Evolutionary conservation across 2,113 vertebrate genomes (phyloP), one percentile per base, ranked within the genome.

Genomic region (Myrmecobius fasciatus): DNA sequence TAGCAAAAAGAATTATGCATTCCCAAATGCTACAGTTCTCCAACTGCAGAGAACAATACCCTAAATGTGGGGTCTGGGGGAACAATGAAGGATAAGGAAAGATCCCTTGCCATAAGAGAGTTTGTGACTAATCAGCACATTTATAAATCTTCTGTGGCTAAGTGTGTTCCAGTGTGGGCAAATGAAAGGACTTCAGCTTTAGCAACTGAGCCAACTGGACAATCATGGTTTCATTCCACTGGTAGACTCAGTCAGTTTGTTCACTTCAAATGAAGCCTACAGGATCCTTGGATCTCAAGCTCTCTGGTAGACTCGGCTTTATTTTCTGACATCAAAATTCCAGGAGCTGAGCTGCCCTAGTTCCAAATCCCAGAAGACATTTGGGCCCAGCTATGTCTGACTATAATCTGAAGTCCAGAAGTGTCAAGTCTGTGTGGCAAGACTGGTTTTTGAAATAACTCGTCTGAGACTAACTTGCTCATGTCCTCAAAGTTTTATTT

Each of bases 121-220:
- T 89, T 51, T 88, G 0, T 97, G 96, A 97, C 88, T 96, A 96
- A 97, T 8, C 36, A 8, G 43, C 47, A 48, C 6, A 94, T 88
- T 96, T 91, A 97, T 52, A 47, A 53, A 67, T 93, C 75, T 94
- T 93, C 53, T 49, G 88, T 53, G 91, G 47, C 47, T 93, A 46
- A 93, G n/a, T 92, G 67, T 12, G 49, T 91, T 91, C 53, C 89
- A 89, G 53, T 8, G 52, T 56, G 88, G 49, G 52, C 93, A 48
- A 91, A 54, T 9, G 43, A 91, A 94, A 94, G 46, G 53, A 47
- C 28, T 31, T 89, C 14, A 47, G 94, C 95, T 94, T 94, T 88
- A 89, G 52, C 89, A 91, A 91, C 46, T n/a, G 26, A 93, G 88
- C 93, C 93, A 95, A 56, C 48, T 93, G 91, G 60, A 83, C 51